Base-by-base conservation (phyloP, 2,797 vertebrate genomes). In the Molossus alvarezi region DNA sequence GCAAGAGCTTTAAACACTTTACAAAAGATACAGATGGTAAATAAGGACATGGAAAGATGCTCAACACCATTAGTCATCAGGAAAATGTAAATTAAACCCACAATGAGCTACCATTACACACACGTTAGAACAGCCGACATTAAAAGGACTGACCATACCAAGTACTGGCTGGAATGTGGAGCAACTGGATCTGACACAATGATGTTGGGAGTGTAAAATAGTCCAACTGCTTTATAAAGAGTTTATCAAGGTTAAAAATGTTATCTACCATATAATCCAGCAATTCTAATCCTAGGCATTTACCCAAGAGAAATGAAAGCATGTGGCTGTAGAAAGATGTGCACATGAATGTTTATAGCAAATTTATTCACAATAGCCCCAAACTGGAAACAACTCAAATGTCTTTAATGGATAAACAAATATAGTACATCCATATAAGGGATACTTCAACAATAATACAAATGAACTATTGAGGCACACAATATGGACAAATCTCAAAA, bases 221-320 rank as follows among this genome's bases (percentile, higher is more conserved):
- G 33, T n/a, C 53, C n/a, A 85, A 53, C 6, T 64, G 27, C 48
- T 88, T 88, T 79, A 48, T 72, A 64, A 88, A 87, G 67, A 64
- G 41, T 53, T 84, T 85, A 57, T 55, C 64, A 33, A 81, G 73
- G 48, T 41, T 75, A 58, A 60, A 45, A 45, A 45, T 45, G 41
- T 45, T 45, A 45, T 45, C 41, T 45, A 45, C 41, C 41, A 45
- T 45, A 45, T 45, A 3, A 45, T 45, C 41, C 41, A 45, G 41
- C 41, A 45, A 45, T 45, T 45, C 41, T 45, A 45, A 65, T 82
- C 11, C 9, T 64, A 84, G 21, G 17, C 88, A 62, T 76, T 76
- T 45, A 76, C n/a, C 41, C 51, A 60, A 64, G 29, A 92, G 67
- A 95, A 82, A 53, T 92, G 45, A 92, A 92, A 92, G 21, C 79